Base-by-base conservation (phyloP, 2,113 vertebrate genomes). In the Leptobrachium leishanense region DNA sequence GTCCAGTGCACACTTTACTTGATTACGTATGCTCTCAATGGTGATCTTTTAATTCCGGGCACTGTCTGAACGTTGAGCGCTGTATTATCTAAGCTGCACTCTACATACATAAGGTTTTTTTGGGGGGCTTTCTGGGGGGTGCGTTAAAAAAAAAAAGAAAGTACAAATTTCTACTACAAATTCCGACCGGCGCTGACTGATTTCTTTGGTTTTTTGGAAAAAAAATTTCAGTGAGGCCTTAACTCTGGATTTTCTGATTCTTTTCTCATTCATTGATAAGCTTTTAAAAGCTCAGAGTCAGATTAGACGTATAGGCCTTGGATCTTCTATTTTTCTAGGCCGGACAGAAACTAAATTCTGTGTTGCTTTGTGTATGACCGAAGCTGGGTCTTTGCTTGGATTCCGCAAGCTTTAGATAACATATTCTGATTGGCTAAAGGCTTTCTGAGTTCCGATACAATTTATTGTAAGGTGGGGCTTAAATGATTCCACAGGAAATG, bases 241-340 rank as follows among this genome's bases (percentile, higher is more conserved):
- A 57, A 3, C 75, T 39, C 41, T n/a, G 75, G 75, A 59, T 77
- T 77, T 67, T 46, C 41, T 44, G 42, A 53, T 70, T 53, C 20
- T 77, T 63, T 77, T 44, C 44, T 53, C 55, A 77, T 77, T 77
- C 69, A 77, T 77, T 77, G 75, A 77, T 77, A 59, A 70, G 75
- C 75, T 77, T 77, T 77, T 77, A 77, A 77, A 69, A 54, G 75
- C 75, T 77, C 75, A 77, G 46, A 53, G 68, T 77, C 54, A 77
- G 75, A 77, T 69, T 70, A 77, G 62, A 70, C 62, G 75, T 69
- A 69, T 77, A 62, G 69, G 9, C 57, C 66, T 46, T 6, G 42
- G 44, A 44, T 77, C 57, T 69, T 77, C 11, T 15, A 4, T 15
- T 50, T 50, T 8, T 65, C 75, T 76, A 43, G 50, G 39, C 31